Conservation (phyloP, 2,113 vertebrate genomes). For the Aix galericulata region DNA sequence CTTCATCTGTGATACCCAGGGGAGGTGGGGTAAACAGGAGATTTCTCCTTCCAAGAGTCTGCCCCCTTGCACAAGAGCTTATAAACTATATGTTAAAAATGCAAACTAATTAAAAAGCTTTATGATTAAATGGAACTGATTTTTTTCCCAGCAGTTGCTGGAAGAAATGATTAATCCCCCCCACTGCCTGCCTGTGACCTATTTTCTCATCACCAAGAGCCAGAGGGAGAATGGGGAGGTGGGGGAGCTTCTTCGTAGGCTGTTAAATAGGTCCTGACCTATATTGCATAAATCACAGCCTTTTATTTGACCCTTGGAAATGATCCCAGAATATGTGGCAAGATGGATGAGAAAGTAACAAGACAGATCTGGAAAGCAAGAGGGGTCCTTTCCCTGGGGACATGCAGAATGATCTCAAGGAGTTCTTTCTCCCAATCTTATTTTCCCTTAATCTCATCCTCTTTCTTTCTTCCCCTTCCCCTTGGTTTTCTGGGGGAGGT, state of each 20-base stretch:
- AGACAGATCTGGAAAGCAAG: constrained; percentile 24
- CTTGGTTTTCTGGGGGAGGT: neutral
- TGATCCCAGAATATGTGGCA: constrained; percentile 23
- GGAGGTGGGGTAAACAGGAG: neutral
- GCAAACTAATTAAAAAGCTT: constrained; percentile 77
- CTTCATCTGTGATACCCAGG: neutral
- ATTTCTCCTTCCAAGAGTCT: constrained; percentile 30
- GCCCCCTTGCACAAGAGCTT: neutral
- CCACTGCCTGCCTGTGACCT: constrained; percentile 73
- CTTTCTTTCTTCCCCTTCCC: neutral
- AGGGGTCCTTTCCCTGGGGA: neutral
- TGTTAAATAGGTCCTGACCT: constrained; percentile 75
- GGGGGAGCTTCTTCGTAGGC: constrained; percentile 12
- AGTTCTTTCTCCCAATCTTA: neutral
- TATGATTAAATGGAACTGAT: constrained; percentile 77
- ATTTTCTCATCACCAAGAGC: constrained; percentile 69
- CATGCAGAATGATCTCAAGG: neutral
- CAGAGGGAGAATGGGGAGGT: neutral
- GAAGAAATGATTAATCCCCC: constrained; percentile 76
- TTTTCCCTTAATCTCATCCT: neutral
- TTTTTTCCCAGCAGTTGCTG: constrained; percentile 71
- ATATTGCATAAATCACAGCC: constrained; percentile 64
- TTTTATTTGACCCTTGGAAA: constrained; percentile 62
- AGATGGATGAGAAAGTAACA: constrained; percentile 37
- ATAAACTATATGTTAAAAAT: constrained; percentile 50